These are phyloP conservation scores for Cephus runcator DNA, from an alignment of 2,888 invertebrate genomes.

Conservation along the genomic window DNA sequence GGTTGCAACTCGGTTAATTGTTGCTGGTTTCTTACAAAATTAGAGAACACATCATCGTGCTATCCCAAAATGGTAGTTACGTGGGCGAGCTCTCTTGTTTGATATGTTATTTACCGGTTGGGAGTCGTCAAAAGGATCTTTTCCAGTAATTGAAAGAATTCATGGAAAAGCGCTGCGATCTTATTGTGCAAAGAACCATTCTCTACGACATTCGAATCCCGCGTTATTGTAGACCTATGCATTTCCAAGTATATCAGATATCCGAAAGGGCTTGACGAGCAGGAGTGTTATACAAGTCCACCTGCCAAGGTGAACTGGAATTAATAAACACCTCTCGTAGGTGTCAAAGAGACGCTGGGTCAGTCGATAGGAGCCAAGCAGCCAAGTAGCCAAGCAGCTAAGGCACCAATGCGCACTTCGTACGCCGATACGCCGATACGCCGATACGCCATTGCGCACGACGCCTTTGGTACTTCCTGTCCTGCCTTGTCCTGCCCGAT, in stretches of 20 bases:
- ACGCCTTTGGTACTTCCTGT: too few relatives aligned
- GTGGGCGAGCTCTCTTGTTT: not conserved
- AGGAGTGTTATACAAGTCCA: slow-evolving; percentile 41
- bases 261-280: slow-evolving; percentile 39
- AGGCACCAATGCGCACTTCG: too few relatives aligned
- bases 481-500: too few relatives aligned
- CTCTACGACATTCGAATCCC: not conserved
- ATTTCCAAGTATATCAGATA: slow-evolving; percentile 33
- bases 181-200: not conserved
- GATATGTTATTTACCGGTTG: too few relatives aligned
- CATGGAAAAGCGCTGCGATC: not conserved
- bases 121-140: too few relatives aligned
- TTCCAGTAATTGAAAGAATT: too few relatives aligned
- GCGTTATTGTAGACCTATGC: slow-evolving; percentile 17
- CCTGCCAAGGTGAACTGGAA: slow-evolving; percentile 58
- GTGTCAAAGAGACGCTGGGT: slow-evolving; percentile 46
- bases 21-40: not conserved
- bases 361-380: slow-evolving; percentile 32
- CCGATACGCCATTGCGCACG: too few relatives aligned
- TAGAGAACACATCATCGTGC: not conserved
- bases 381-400: too few relatives aligned
- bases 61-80: not conserved
- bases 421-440: too few relatives aligned
- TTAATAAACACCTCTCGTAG: slow-evolving; percentile 43
- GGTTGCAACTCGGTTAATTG: not conserved